Evolutionary conservation across 2,797 vertebrate species (phyloP).

Genomic region (Podarcis siculus): DNA sequence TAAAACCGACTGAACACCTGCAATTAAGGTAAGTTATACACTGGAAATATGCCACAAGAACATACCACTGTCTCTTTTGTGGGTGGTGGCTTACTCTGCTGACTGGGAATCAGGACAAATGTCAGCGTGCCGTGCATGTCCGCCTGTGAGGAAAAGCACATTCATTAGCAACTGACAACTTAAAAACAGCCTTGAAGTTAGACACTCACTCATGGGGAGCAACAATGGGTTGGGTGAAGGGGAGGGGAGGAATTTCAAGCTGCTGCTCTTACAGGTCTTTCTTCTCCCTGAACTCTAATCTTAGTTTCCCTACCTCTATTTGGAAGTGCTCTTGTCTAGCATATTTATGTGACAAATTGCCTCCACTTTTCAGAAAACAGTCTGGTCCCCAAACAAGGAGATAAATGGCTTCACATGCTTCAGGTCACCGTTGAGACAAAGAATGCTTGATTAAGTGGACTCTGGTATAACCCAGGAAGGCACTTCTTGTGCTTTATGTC

Average conservation of each 20-base stretch:
- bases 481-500: background rate
- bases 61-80: conserved; percentile 95
- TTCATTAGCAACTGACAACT: conserved; percentile 14
- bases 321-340: background rate
- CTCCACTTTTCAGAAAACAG: background rate
- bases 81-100: conserved; percentile 87
- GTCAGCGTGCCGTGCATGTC: conserved; percentile 97
- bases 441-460: background rate
- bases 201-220: background rate
- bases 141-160: conserved; percentile 81
- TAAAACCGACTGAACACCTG: background rate
- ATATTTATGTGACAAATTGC: background rate
- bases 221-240: background rate
- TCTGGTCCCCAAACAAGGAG: background rate
- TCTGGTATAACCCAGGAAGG: background rate
- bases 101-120: conserved; percentile 93
- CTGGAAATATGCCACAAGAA: conserved; percentile 33
- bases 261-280: background rate
- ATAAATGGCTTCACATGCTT: background rate
- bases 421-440: background rate
- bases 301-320: background rate
- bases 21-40: background rate
- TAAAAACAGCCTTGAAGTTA: background rate
- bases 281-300: background rate
- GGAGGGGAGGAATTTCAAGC: background rate